phyloP scores from a whole-genome alignment of 2,888 invertebrate genomes.

The Frankliniella intonsa region DNA sequence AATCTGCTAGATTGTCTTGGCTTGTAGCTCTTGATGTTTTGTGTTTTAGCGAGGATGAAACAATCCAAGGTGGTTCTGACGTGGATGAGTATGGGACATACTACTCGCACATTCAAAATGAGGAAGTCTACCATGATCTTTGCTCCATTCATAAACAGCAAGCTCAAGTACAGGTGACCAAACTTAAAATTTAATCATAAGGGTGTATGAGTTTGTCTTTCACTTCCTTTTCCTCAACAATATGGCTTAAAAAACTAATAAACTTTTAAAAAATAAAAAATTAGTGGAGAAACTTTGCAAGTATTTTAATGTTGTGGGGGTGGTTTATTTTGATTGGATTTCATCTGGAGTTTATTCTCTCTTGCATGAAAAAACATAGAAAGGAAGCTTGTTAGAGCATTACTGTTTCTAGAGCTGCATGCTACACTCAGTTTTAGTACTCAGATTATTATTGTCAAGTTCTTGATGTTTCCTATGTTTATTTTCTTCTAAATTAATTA shows the following conservation, averaged over 20 bases:
- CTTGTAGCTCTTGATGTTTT: constrained; percentile 36
- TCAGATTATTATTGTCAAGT: too few species aligned
- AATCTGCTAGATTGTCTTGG: constrained; percentile 31
- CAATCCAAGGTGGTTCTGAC: constrained; percentile 38
- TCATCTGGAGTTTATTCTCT: too few species aligned
- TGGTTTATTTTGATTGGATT: too few species aligned
- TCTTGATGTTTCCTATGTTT: too few species aligned
- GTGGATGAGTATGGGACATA: constrained; percentile 58
- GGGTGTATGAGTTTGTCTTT: background rate
- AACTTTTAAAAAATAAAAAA: background rate
- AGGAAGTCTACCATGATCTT: constrained; percentile 92
- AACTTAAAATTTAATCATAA: too few species aligned
- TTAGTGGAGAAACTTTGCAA: too few species aligned
- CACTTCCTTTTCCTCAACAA: background rate
- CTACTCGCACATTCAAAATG: constrained; percentile 72
- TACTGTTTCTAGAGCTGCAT: too few species aligned
- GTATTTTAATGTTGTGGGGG: too few species aligned
- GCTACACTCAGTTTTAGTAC: too few species aligned
- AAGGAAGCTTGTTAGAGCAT: too few species aligned
- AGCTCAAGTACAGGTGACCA: constrained; percentile 7
- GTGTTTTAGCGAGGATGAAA: constrained; percentile 45
- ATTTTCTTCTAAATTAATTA: too few species aligned
- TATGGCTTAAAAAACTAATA: background rate
- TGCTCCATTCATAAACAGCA: constrained; percentile 58
- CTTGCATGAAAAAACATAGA: too few species aligned